phyloP scores from a whole-genome alignment of 1,140 invertebrate species.

The Pogonomyrmex barbatus region DNA sequence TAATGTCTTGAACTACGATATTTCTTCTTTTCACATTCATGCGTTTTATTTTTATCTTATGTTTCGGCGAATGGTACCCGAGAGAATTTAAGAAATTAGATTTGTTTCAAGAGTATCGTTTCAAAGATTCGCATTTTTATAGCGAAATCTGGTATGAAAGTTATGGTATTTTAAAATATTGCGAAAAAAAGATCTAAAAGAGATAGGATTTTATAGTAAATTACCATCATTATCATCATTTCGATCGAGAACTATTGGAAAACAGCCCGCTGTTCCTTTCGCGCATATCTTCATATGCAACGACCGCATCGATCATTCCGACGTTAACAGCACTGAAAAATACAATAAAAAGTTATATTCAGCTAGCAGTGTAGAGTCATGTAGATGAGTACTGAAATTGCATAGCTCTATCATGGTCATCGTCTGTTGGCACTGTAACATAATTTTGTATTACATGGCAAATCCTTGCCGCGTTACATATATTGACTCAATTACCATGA shows the following conservation, averaged over 20 bases:
- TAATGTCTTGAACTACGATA: constrained; percentile 4
- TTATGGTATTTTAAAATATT: constrained; percentile 20
- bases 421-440: constrained; percentile 31
- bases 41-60: constrained; percentile 24
- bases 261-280: constrained; percentile 10
- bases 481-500: constrained; percentile 40
- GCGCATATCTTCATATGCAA: constrained; percentile 18
- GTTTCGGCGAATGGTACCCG: neutral
- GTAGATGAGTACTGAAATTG: constrained; percentile 11
- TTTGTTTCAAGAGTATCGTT: neutral
- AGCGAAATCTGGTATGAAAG: neutral
- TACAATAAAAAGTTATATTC: constrained; percentile 1
- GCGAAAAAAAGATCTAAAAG: constrained; percentile 5
- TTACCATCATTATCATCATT: constrained; percentile 40
- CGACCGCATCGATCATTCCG: constrained; percentile 50
- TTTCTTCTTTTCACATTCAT: neutral
- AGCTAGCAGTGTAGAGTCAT: neutral
- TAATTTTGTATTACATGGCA: constrained; percentile 30
- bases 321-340: constrained; percentile 32
- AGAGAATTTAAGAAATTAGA: constrained; percentile 38
- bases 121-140: neutral
- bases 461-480: neutral
- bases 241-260: constrained; percentile 51
- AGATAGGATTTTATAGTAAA: constrained; percentile 46
- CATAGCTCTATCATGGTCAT: constrained; percentile 20